phyloP scores from a whole-genome alignment of 2,113 vertebrate species.

The Carollia perspicillata region DNA sequence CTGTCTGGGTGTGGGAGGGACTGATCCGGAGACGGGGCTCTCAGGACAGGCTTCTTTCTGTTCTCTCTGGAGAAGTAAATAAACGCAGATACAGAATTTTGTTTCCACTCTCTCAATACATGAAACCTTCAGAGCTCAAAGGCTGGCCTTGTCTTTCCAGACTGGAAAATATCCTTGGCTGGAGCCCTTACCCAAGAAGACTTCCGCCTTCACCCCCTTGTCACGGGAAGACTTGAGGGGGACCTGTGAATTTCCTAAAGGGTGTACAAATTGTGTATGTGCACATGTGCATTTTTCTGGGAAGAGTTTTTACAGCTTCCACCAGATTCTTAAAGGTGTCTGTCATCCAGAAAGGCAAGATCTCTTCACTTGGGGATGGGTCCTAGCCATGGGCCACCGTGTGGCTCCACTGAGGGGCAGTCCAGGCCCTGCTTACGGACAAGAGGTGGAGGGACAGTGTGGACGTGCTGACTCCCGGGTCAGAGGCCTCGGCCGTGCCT shows the following conservation, averaged over 20 bases:
- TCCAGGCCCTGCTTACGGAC: neutral
- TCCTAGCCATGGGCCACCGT: rapidly evolving
- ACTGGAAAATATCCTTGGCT: neutral
- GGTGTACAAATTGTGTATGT: neutral
- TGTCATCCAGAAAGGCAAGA: neutral
- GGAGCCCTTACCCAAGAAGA: too few species aligned
- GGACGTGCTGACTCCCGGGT: neutral
- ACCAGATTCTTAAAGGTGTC: neutral
- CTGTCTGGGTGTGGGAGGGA: neutral
- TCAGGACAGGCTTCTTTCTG: neutral
- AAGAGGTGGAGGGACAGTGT: neutral
- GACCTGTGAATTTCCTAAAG: neutral
- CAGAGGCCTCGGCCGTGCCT: neutral
- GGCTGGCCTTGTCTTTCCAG: neutral
- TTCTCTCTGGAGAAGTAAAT: neutral
- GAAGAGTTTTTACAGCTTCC: neutral
- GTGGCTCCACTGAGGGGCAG: neutral
- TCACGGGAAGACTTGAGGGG: neutral
- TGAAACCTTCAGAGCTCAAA: neutral
- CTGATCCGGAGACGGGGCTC: neutral
- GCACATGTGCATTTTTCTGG: neutral
- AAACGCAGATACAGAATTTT: neutral
- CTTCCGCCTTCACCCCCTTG: neutral
- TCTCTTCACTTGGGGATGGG: neutral
- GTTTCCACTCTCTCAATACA: neutral